Evolutionary conservation across 2,797 vertebrate genomes (phyloP).

Genomic region (Chromis chromis): DNA sequence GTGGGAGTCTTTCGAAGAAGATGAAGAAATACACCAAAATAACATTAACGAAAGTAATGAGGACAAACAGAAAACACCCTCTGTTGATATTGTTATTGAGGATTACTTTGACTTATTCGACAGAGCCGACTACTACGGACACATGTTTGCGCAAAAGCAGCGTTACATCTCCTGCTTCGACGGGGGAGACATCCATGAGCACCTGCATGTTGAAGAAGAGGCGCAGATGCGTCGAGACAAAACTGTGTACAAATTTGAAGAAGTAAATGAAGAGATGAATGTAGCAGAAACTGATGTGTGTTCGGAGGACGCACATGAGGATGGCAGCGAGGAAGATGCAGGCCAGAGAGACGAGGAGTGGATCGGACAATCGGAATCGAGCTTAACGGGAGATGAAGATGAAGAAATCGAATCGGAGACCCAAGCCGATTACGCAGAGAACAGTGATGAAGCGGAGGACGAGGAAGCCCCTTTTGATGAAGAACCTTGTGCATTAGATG

Average conservation of each 20-base stretch:
- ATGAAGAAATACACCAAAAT: constrained; percentile 50
- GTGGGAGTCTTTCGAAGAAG: constrained; percentile 80
- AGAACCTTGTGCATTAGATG: constrained; percentile 17
- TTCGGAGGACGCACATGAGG: constrained; percentile 31
- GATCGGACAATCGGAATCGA: constrained; percentile 38
- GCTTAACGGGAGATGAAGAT: constrained; percentile 39
- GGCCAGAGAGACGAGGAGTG: constrained; percentile 43
- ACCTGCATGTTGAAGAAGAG: constrained; percentile 54
- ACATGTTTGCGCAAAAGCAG: constrained; percentile 48
- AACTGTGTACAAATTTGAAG: not conserved
- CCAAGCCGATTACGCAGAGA: not conserved
- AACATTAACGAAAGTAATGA: not conserved
- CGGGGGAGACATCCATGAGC: constrained; percentile 75
- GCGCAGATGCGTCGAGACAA: constrained; percentile 20
- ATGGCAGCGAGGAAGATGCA: constrained; percentile 25
- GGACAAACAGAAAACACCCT: constrained; percentile 32
- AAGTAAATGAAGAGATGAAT: not conserved
- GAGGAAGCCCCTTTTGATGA: constrained; percentile 12
- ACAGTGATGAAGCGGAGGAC: constrained; percentile 38
- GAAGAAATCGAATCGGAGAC: constrained; percentile 35
- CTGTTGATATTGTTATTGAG: constrained; percentile 46
- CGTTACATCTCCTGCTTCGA: constrained; percentile 81
- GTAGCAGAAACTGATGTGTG: not conserved
- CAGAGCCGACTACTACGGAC: constrained; percentile 47
- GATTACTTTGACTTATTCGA: constrained; percentile 79